phyloP scores from a whole-genome alignment of 2,888 invertebrate species.

The Drosophila ustulata region DNA sequence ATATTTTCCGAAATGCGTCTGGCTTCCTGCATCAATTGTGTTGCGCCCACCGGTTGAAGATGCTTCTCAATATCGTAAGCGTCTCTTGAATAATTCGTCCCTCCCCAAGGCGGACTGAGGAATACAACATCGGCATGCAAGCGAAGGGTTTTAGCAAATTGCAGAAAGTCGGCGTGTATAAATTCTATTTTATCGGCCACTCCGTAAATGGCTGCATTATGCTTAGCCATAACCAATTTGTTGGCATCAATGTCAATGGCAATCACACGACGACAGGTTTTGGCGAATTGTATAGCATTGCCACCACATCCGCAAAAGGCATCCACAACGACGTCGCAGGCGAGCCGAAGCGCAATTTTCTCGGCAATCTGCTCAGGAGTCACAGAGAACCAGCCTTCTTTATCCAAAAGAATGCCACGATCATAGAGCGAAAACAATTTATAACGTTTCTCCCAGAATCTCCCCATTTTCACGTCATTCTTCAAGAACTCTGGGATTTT shows the following conservation, averaged over 20 bases:
- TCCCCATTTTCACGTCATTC: slow-evolving; percentile 88
- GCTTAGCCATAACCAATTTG: slow-evolving; percentile 94
- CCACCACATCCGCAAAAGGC: slow-evolving; percentile 99
- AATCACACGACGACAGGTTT: slow-evolving; percentile 93
- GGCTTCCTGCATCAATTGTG: slow-evolving; percentile 89
- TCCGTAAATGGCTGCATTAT: slow-evolving; percentile 97
- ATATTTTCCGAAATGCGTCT: slow-evolving; percentile 91
- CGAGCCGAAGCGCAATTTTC: slow-evolving; percentile 94
- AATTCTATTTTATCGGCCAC: slow-evolving; percentile 95
- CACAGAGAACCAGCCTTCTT: slow-evolving; percentile 99
- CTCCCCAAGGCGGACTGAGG: slow-evolving; percentile 99
- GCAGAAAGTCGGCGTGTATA: slow-evolving; percentile 95
- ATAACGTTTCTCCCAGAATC: slow-evolving; percentile 97
- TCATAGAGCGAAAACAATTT: slow-evolving; percentile 94
- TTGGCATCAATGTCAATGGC: slow-evolving; percentile 97
- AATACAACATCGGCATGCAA: slow-evolving; percentile 95
- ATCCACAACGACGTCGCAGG: slow-evolving; percentile 94
- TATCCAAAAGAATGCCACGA: slow-evolving; percentile 95
- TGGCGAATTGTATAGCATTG: slow-evolving; percentile 98
- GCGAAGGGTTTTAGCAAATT: slow-evolving; percentile 86
- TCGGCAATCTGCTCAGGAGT: slow-evolving; percentile 97
- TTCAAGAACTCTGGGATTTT: slow-evolving; percentile 88
- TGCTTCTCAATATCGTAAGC: slow-evolving; percentile 89
- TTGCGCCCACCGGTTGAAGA: slow-evolving; percentile 90
- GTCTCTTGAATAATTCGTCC: slow-evolving; percentile 90